A percentile compares a stretch with the other conserved stretches of the same genome.
Conservation (phyloP, 1,140 invertebrate genomes). For the Hyphantria cunea region DNA sequence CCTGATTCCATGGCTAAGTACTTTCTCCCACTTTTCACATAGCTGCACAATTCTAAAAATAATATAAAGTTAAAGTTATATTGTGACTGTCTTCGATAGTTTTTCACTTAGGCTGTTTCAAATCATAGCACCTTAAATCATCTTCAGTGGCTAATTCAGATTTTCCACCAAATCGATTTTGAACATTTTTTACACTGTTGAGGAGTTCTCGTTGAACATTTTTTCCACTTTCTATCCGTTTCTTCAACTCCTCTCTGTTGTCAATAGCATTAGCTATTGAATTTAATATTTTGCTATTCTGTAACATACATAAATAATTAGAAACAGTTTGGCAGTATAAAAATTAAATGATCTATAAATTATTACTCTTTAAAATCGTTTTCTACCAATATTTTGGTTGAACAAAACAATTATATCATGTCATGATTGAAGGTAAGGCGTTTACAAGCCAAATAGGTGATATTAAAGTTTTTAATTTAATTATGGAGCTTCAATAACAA, state of each 20-base stretch:
- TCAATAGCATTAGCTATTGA: conserved; percentile 70
- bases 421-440: too few species aligned
- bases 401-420: too few species aligned
- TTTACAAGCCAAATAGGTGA: too few species aligned
- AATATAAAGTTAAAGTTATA: neutral
- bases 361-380: too few species aligned
- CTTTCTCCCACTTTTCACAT: conserved; percentile 87
- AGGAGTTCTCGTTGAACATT: conserved; percentile 52
- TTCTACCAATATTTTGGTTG: too few species aligned
- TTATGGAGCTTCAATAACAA: too few species aligned
- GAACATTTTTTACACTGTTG: conserved; percentile 87
- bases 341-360: too few species aligned
- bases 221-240: conserved; percentile 63
- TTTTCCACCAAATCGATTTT: conserved; percentile 91
- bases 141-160: conserved; percentile 93
- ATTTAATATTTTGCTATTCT: conserved; percentile 72
- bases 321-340: too few species aligned
- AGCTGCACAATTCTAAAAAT: conserved; percentile 76
- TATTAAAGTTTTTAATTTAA: too few species aligned
- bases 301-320: conserved; percentile 29
- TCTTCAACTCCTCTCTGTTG: conserved; percentile 67
- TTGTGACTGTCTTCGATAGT: too few species aligned
- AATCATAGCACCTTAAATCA: conserved; percentile 84
- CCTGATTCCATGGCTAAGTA: conserved; percentile 87
- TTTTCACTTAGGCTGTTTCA: neutral